phyloP scores from a whole-genome alignment of 2,113 vertebrate genomes.

The Kobus ellipsiprymnus region DNA sequence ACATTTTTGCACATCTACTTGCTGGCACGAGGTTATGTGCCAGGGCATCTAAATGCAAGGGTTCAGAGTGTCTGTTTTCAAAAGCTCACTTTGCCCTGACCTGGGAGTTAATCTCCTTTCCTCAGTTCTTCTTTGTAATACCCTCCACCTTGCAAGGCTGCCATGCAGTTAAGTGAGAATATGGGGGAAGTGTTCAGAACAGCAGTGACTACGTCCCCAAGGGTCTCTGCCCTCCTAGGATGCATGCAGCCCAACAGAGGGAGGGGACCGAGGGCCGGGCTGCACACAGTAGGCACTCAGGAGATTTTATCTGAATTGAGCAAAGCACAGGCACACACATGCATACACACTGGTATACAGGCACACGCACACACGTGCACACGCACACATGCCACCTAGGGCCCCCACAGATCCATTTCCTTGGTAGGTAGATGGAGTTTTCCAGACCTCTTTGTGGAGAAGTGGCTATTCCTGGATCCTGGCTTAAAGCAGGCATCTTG shows the following conservation, averaged over 20 bases:
- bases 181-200: background rate
- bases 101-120: background rate
- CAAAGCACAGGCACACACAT: background rate
- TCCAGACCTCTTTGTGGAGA: background rate
- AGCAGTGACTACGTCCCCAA: background rate
- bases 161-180: background rate
- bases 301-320: background rate
- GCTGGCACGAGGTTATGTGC: background rate
- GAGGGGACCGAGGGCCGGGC: background rate
- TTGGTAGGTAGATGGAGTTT: background rate
- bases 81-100: background rate
- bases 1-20: background rate
- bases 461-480: background rate
- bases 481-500: background rate
- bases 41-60: background rate
- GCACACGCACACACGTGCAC: accelerated
- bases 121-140: background rate
- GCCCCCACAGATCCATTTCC: background rate
- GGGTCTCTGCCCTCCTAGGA: background rate
- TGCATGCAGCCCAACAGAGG: background rate
- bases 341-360: background rate
- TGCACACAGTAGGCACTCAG: background rate
- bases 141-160: background rate
- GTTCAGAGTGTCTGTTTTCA: background rate
- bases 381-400: accelerated